Evolutionary conservation across 2,113 vertebrate species (phyloP).

Genomic region (Origma solitaria): DNA sequence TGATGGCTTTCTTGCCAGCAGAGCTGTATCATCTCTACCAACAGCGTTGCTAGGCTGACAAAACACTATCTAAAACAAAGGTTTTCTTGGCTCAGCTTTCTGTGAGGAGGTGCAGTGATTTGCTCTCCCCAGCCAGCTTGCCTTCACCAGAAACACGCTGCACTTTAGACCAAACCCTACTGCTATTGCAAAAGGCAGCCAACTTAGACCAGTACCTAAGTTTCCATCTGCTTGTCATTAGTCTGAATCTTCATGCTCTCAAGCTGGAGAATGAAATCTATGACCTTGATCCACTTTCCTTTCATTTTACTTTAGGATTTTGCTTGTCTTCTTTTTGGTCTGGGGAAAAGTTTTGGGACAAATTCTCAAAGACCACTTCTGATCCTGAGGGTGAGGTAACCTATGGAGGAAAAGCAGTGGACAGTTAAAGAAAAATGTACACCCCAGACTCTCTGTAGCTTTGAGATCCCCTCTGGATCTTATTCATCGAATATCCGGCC

Average conservation of each 20-base stretch:
- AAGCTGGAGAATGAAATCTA: neutral
- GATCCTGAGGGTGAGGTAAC: neutral
- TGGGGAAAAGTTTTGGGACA: neutral
- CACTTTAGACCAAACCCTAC: neutral
- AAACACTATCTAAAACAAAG: constrained; percentile 14
- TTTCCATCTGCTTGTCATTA: constrained; percentile 48
- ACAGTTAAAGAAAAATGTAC: neutral
- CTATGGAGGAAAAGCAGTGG: neutral
- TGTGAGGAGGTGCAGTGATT: neutral
- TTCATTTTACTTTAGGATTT: neutral
- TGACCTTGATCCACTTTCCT: constrained; percentile 12
- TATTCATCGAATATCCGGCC: neutral
- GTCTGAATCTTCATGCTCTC: neutral
- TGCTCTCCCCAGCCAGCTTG: constrained; percentile 2
- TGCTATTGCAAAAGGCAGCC: constrained; percentile 9
- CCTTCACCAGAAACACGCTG: neutral
- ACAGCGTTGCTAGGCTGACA: neutral
- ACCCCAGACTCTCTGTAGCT: neutral
- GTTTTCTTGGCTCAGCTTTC: neutral
- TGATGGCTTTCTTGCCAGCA: neutral
- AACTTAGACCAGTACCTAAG: neutral
- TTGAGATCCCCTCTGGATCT: neutral
- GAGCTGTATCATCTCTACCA: neutral
- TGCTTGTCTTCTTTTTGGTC: neutral
- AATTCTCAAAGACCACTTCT: neutral